Evolutionary conservation across 2,113 vertebrate species (phyloP), one percentile per base, ranked within the genome.

Genomic region (Scophthalmus maximus): DNA sequence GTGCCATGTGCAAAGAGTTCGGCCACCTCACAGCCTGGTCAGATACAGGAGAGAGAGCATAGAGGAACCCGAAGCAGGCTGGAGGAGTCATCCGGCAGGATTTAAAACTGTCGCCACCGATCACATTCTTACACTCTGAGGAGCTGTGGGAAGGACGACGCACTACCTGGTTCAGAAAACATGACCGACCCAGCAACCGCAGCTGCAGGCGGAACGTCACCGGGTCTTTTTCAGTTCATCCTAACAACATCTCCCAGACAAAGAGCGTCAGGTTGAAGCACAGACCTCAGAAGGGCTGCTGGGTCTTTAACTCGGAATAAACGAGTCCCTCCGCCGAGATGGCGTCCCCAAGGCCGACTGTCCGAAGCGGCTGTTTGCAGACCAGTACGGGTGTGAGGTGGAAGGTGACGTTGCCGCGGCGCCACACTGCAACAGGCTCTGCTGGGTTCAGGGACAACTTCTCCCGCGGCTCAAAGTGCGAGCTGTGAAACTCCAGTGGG

Each of bases 291-390:
- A 83, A 74, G 1, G 67, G n/a, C 75, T 81, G 86, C 23, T 90
- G 90, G 58, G 85, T 52, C 44, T 79, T 72, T 1, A 70, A 76
- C 88, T 98, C 95, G 0, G 98, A 98, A 56, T 96, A 99, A 3
- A 98, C 71, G 8, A 99, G 95, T 73, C 98, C 98, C 88, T 98
- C 97, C 0, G 97, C 96, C 0, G 98, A 98, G 82, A 99, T 99
- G 68, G 97, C 96, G 2, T 99, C 98, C 14, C 98, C 98, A 0
- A 99, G 94, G 8, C 97, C 98, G 52, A 99, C 98, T 52, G 98
- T 99, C 93, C 97, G 91, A 22, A 96, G 80, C 0, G 98, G 97
- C 26, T 95, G 93, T 68, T 94, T 95, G 83, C 98, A 99, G 61
- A 99, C 94, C 79, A 99, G 79, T 17, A 99, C 97, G 0, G 97